Base-by-base conservation (phyloP, 2,888 invertebrate species). In the Drosophila merina region DNA sequence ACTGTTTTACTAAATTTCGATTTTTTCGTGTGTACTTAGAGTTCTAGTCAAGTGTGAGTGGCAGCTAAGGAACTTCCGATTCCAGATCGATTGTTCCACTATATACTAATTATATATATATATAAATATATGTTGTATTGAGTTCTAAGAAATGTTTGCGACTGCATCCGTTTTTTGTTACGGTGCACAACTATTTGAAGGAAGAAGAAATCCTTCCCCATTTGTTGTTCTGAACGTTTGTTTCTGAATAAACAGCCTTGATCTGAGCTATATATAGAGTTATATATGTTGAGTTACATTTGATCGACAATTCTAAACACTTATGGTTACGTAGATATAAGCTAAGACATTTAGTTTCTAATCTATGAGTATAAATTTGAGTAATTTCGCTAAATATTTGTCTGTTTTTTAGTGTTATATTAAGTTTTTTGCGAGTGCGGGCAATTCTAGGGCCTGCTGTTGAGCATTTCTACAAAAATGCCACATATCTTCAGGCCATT, bases 271-370 rank as follows among this genome's bases (percentile, higher is more conserved):
- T 71, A 33, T 36, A 33, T 36, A 36, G 36, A 31, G 69, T 44
- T 70, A 59, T 42, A 20, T 62, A 52, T 42, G 50, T 56, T 38
- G 62, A 66, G 66, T 72, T 72, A 72, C 81, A 64, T 64, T 80
- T 63, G 56, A 48, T 67, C 51, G 64, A 48, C 59, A 62, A 48
- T 31, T 59, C 60, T 62, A 62, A 62, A 62, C 60, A 62, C 60
- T 62, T 62, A 62, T 48, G 59, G 47, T 59, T 79, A 77, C 60
- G 71, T 80, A 81, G 76, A 74, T 77, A 86, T 82, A 52, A 54
- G 49, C 84, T 83, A 80, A 79, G 63, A 81, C 80, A 83, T 81
- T 86, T 76, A 81, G 62, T 49, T 55, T 40, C 83, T 82, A 86
- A 71, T 56, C 80, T 80, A 70, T 12, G 59, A 70, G 33, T 71